Evolutionary conservation across 2,888 invertebrate species (phyloP).

Genomic region (Ryuthela nishihirai): DNA sequence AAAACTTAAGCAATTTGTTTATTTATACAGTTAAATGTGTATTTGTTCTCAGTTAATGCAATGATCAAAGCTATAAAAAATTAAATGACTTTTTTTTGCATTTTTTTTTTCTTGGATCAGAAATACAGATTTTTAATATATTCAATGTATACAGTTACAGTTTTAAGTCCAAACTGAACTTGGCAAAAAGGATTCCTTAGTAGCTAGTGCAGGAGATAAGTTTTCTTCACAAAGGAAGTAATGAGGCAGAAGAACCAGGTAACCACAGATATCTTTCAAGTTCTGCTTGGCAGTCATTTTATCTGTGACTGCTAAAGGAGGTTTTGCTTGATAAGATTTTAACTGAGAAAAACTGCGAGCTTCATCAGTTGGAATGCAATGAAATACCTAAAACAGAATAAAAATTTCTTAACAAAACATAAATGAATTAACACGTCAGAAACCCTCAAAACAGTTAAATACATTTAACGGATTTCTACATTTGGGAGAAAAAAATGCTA

Average conservation of each 20-base stretch:
- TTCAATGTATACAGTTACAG: neutral
- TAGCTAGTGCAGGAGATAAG: constrained; percentile 73
- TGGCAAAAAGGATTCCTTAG: constrained; percentile 90
- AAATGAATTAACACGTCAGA: too few relatives aligned
- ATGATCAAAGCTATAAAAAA: too few relatives aligned
- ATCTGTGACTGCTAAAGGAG: constrained; percentile 68
- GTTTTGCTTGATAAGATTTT: constrained; percentile 68
- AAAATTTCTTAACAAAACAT: neutral
- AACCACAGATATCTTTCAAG: constrained; percentile 70
- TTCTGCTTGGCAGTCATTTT: constrained; percentile 62
- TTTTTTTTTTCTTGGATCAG: too few relatives aligned
- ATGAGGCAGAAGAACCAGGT: constrained; percentile 82
- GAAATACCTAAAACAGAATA: constrained; percentile 64
- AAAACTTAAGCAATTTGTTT: too few relatives aligned
- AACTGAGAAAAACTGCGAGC: constrained; percentile 74
- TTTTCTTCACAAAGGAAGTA: constrained; percentile 83
- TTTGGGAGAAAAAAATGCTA: too few relatives aligned
- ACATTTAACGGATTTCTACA: too few relatives aligned
- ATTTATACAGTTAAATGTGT: too few relatives aligned
- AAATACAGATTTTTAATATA: too few relatives aligned
- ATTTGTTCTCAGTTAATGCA: too few relatives aligned
- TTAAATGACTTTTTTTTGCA: too few relatives aligned
- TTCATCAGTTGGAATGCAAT: constrained; percentile 79
- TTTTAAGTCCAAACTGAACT: constrained; percentile 84
- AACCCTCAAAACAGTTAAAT: too few relatives aligned